Conservation (phyloP, 1,140 invertebrate genomes). For the Papilio polytes region DNA sequence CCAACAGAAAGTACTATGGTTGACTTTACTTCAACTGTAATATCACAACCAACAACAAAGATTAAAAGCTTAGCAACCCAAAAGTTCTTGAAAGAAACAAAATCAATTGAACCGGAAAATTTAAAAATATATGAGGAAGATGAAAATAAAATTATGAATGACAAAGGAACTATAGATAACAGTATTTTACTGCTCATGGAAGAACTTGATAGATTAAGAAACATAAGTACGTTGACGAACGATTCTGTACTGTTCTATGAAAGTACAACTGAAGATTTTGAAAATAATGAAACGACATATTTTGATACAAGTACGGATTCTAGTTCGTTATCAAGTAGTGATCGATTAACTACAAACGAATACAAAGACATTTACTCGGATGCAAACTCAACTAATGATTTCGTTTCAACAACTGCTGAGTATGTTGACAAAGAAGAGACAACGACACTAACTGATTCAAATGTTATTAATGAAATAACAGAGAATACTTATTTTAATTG, state of each 20-base stretch:
- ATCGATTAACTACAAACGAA: neutral
- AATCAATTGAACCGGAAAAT: slow-evolving; percentile 43
- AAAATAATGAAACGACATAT: slow-evolving; percentile 21
- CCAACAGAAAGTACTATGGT: neutral
- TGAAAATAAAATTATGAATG: slow-evolving; percentile 21
- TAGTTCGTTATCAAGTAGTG: neutral
- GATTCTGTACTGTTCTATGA: slow-evolving; percentile 39
- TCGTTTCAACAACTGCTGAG: neutral
- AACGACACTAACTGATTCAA: neutral
- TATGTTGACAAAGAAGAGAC: slow-evolving; percentile 26
- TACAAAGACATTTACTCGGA: neutral
- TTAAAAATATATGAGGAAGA: slow-evolving; percentile 47
- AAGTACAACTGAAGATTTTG: slow-evolving; percentile 37
- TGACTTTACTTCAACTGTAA: neutral
- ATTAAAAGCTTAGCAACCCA: neutral
- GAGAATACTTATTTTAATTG: neutral
- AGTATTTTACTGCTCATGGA: slow-evolving; percentile 42
- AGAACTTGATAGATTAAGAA: slow-evolving; percentile 51
- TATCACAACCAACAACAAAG: neutral
- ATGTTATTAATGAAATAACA: slow-evolving; percentile 31
- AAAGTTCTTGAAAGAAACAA: neutral
- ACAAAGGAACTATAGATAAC: slow-evolving; percentile 34
- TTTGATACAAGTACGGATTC: neutral
- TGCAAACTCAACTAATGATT: slow-evolving; percentile 22
- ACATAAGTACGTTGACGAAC: slow-evolving; percentile 35